Conservation (phyloP, 2,888 invertebrate species). For the Diogma glabrata region DNA sequence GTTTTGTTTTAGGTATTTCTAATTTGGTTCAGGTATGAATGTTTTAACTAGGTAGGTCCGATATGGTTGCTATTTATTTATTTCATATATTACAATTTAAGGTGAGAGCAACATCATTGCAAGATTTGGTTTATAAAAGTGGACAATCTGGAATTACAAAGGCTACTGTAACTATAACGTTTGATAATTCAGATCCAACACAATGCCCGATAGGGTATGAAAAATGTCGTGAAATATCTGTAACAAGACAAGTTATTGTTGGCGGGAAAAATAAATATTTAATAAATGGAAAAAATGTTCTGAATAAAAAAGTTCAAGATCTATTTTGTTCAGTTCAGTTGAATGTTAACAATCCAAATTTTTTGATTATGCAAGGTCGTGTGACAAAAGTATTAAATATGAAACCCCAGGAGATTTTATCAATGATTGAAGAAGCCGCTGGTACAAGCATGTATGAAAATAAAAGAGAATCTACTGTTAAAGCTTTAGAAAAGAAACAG, state of each 20-base stretch:
- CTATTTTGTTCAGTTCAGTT: constrained; percentile 93
- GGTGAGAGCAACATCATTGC: constrained; percentile 82
- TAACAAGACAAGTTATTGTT: constrained; percentile 74
- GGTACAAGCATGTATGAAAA: constrained; percentile 95
- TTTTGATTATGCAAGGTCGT: constrained; percentile 98
- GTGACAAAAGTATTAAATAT: constrained; percentile 98
- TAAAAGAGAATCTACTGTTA: constrained; percentile 77
- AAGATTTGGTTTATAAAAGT: constrained; percentile 95
- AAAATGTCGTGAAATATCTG: constrained; percentile 77
- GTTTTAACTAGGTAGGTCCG: no score
- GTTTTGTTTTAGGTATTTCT: constrained; percentile 92
- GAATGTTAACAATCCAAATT: constrained; percentile 99
- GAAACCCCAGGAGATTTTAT: constrained; percentile 93
- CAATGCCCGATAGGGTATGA: constrained; percentile 89
- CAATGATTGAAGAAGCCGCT: constrained; percentile 98
- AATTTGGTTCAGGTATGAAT: constrained; percentile 37
- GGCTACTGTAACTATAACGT: constrained; percentile 89
- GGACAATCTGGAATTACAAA: constrained; percentile 94
- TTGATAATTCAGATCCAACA: constrained; percentile 75
- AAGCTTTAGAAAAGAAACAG: constrained; percentile 86
- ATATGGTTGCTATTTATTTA: no score
- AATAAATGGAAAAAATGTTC: constrained; percentile 85
- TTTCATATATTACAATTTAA: constrained; percentile 30
- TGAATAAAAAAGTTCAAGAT: constrained; percentile 83
- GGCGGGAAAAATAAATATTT: constrained; percentile 89